Conservation (phyloP, 2,797 vertebrate species). For the Cichlasoma orientale region DNA sequence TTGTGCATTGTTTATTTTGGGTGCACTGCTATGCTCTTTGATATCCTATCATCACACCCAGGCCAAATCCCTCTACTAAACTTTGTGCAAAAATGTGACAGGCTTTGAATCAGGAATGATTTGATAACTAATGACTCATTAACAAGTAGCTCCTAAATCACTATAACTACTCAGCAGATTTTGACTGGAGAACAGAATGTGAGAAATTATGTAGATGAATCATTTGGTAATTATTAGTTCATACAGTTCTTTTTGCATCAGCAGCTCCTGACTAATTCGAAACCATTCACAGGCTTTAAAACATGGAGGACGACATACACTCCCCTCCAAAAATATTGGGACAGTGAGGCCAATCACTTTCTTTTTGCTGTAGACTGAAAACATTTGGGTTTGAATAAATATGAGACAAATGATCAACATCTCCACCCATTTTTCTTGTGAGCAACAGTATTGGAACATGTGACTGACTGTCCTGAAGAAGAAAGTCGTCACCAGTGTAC, state of each 20-base stretch:
- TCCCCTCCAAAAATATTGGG: too few species aligned
- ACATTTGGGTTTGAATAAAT: too few species aligned
- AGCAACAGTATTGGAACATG: too few species aligned
- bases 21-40: neutral
- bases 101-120: neutral
- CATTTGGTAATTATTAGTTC: neutral
- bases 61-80: neutral
- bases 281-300: neutral
- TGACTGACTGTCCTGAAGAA: too few species aligned
- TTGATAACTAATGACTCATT: neutral
- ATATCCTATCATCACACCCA: neutral
- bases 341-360: too few species aligned
- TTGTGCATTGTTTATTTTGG: constrained; percentile 29
- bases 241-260: neutral
- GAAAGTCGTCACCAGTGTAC: too few species aligned
- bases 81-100: neutral
- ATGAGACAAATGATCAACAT: too few species aligned
- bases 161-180: neutral
- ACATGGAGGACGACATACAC: neutral
- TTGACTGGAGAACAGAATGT: neutral
- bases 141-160: neutral
- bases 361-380: too few species aligned
- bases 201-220: neutral
- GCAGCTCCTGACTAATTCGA: neutral
- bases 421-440: too few species aligned